These are phyloP conservation scores for Malurus splendens DNA, from an alignment of 2,797 vertebrate species.

Conservation along the genomic window DNA sequence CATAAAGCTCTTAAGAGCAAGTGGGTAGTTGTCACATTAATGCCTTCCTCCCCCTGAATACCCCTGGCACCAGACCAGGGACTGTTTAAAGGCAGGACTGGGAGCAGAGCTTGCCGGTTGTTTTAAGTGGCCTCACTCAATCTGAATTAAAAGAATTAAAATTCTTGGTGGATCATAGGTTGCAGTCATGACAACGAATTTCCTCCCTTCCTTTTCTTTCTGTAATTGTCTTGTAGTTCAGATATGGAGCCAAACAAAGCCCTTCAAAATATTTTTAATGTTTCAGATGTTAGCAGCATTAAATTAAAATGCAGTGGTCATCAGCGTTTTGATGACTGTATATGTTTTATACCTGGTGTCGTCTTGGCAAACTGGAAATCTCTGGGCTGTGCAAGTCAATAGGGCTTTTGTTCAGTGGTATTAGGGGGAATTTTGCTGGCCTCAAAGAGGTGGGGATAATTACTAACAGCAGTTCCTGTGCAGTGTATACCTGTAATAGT, in stretches of 20 bases:
- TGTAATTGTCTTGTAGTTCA: neutral
- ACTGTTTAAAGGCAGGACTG: neutral
- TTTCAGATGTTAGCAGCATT: neutral
- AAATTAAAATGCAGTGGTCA: neutral
- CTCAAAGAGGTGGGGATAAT: constrained; percentile 18
- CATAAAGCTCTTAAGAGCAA: neutral
- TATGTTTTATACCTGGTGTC: neutral
- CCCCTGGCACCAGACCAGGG: neutral
- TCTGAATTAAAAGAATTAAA: constrained; percentile 34
- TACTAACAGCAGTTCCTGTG: constrained; percentile 21
- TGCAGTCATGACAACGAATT: constrained; percentile 38
- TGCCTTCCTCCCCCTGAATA: neutral
- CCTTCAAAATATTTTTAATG: neutral
- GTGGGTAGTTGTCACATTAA: neutral
- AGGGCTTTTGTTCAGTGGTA: neutral
- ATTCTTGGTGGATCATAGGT: constrained; percentile 16
- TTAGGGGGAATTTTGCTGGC: neutral
- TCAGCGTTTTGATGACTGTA: neutral
- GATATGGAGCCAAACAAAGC: neutral
- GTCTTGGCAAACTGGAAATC: neutral
- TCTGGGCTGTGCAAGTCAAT: neutral
- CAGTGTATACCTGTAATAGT: constrained; percentile 23
- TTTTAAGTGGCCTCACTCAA: neutral
- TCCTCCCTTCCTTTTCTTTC: neutral
- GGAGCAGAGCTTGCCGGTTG: neutral